Evolutionary conservation across 2,888 invertebrate species (phyloP).

Genomic region (Pasiphila rectangulata): DNA sequence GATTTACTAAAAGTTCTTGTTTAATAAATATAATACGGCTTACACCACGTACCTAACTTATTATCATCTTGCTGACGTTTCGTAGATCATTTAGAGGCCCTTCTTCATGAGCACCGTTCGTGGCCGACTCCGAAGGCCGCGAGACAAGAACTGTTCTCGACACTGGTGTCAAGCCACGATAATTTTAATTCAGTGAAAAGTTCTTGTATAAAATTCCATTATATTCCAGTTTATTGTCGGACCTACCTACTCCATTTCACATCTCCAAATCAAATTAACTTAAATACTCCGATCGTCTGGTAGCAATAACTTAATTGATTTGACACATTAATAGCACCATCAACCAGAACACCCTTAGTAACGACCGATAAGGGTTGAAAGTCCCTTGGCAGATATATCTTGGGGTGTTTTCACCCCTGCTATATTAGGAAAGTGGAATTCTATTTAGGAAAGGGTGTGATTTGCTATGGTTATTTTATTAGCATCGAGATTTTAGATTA

Average conservation of each 20-base stretch:
- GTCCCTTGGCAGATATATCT: not conserved
- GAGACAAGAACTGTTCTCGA: too few relatives aligned
- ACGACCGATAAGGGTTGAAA: conserved; percentile 1
- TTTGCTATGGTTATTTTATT: conserved; percentile 75
- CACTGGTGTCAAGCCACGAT: too few relatives aligned
- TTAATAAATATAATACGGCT: too few relatives aligned
- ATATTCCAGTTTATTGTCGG: not conserved
- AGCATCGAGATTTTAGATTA: conserved; percentile 60
- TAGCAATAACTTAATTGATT: conserved; percentile 74
- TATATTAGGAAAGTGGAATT: conserved; percentile 44
- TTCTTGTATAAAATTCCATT: not conserved
- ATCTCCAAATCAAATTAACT: conserved; percentile 31
- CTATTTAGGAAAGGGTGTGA: conserved; percentile 71
- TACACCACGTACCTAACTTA: too few relatives aligned
- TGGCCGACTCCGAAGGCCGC: too few relatives aligned
- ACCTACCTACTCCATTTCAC: not conserved
- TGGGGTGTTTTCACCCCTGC: conserved; percentile 35
- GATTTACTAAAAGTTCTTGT: too few relatives aligned
- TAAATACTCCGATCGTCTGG: conserved; percentile 35
- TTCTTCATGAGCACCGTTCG: too few relatives aligned
- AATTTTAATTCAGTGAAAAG: not conserved
- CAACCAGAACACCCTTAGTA: conserved; percentile 11
- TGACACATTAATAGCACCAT: conserved; percentile 49
- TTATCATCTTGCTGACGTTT: too few relatives aligned
- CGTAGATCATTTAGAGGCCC: too few relatives aligned